Evolutionary conservation across 2,797 vertebrate species (phyloP), one percentile per base, ranked within the genome.

Genomic region (Bradypodion ventrale): DNA sequence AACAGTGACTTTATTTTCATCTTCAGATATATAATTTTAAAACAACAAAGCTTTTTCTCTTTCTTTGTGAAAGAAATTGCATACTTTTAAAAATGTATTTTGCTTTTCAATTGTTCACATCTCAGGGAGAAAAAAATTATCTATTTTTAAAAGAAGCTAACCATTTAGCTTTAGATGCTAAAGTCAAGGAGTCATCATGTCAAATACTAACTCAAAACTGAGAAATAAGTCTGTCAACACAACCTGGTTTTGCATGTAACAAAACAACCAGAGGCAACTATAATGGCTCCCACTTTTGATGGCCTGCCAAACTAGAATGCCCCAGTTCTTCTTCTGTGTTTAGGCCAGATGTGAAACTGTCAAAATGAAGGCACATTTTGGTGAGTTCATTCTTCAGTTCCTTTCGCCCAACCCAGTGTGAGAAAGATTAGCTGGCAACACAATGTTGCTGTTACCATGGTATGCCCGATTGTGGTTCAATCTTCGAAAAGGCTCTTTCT

Each of bases 1-100:
- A 95, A 95, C 93, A 94, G 94, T 95, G 94, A 95, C 95, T 96
- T 95, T 96, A 95, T 96, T 96, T 95, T 96, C 94, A 95, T 95
- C 93, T 94, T 94, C 92, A 93, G 89, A 94, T 93, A 93, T 94
- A 89, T 94, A 93, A 95, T 95, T 96, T 94, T 94, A 94, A 94
- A 96, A 94, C 94, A 95, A 93, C 87, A 94, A 92, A 91, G 65
- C 88, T 90, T 93, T 92, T 93, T 91, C 90, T 84, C 69, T 59
- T 93, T 91, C 91, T 81, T 69, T 62, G 80, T 83, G 62, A 0
- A 62, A 73, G 87, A 56, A 88, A 70, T 75, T 35, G 82, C 86
- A 85, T 78, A 87, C 89, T 91, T 93, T 94, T 77, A 87, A 85
- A 89, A 89, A 73, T 68, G 75, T 92, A 87, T 80, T 93, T 92